Evolutionary conservation across 2,888 invertebrate species (phyloP).

Genomic region (Chironomus riparius): DNA sequence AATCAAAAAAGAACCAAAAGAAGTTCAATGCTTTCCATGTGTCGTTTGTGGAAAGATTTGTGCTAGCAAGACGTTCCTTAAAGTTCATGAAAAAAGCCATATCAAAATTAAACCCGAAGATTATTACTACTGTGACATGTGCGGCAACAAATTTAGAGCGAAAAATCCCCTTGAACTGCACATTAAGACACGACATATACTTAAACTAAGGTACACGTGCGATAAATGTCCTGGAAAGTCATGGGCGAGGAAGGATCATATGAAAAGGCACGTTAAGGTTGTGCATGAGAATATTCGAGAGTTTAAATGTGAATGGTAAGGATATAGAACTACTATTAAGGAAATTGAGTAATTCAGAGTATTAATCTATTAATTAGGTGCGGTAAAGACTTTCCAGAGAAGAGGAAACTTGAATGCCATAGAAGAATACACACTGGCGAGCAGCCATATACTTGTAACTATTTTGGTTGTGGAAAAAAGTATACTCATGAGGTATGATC

Average conservation of each 20-base stretch:
- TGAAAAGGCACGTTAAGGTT: conserved; percentile 9
- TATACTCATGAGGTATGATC: background rate
- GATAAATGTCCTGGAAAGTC: conserved; percentile 5
- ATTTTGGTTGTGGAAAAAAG: background rate
- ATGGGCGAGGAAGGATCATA: background rate
- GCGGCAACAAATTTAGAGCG: conserved; percentile 1
- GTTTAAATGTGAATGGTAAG: conserved; percentile 1
- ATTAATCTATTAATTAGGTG: background rate
- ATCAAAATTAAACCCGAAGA: background rate
- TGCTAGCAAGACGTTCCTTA: background rate
- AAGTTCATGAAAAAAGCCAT: conserved; percentile 8
- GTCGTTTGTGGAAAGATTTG: background rate
- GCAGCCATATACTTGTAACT: background rate
- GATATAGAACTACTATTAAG: background rate
- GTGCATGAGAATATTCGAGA: conserved; percentile 15
- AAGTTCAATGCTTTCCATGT: background rate
- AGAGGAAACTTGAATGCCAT: conserved; percentile 3
- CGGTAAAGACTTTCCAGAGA: conserved; percentile 6
- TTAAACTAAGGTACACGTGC: conserved; percentile 1
- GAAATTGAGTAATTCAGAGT: background rate
- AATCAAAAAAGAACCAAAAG: background rate
- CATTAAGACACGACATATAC: background rate
- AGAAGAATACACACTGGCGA: conserved; percentile 6
- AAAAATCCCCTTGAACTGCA: background rate
- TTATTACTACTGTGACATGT: conserved; percentile 12